These are phyloP conservation scores for Coptodon bakossiorum DNA, from an alignment of 2,113 vertebrate species.

Conservation along the genomic window DNA sequence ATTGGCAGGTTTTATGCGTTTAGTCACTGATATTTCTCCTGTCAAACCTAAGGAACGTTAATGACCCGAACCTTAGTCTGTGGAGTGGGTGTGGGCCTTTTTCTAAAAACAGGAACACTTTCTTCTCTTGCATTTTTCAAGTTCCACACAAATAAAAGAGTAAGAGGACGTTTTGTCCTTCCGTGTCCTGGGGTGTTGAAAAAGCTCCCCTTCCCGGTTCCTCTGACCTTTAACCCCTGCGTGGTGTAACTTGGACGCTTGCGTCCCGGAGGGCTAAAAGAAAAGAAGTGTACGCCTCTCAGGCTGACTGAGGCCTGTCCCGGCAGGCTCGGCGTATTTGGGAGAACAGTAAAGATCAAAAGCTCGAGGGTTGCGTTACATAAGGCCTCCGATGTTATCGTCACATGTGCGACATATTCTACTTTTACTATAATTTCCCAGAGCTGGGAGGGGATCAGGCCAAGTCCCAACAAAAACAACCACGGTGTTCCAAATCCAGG, in stretches of 20 bases:
- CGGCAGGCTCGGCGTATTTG: not conserved
- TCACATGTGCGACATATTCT: not conserved
- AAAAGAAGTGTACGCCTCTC: not conserved
- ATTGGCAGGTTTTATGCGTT: rapidly evolving
- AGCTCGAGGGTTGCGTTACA: not conserved
- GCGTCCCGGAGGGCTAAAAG: not conserved
- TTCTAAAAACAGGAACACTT: not conserved
- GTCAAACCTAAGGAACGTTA: not conserved
- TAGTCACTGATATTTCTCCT: not conserved
- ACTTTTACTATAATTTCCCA: not conserved
- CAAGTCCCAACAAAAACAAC: not conserved
- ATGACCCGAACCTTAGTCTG: not conserved
- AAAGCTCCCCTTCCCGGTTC: not conserved
- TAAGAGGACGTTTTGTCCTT: not conserved
- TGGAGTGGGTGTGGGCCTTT: not conserved
- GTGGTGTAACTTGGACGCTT: not conserved
- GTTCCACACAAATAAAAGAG: not conserved
- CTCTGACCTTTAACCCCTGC: not conserved
- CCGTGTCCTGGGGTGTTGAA: not conserved
- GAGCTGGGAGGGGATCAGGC: not conserved
- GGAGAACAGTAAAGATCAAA: not conserved
- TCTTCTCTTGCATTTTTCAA: not conserved
- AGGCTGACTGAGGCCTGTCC: not conserved
- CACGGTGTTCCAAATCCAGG: not conserved
- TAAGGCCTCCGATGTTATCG: not conserved